phyloP scores from a whole-genome alignment of 2,797 vertebrate genomes.

The Odontamblyopus rebecca region DNA sequence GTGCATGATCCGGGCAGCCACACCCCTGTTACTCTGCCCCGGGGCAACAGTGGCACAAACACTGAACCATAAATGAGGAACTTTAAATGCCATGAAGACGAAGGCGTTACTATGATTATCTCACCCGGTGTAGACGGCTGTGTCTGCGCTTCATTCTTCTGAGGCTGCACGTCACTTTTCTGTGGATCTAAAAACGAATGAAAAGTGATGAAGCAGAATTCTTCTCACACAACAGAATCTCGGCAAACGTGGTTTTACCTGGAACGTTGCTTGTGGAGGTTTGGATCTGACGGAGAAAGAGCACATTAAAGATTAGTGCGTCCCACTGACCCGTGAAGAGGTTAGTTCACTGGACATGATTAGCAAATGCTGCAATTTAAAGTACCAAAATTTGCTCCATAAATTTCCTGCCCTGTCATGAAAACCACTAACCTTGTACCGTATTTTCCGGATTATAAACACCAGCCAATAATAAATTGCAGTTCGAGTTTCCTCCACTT shows the following conservation, averaged over 20 bases:
- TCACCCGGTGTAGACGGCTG: background rate
- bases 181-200: constrained; percentile 13
- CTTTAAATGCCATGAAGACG: too few species aligned
- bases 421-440: too few species aligned
- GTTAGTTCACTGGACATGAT: background rate
- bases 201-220: background rate
- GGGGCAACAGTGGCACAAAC: too few species aligned
- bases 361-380: background rate
- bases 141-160: constrained; percentile 11
- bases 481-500: too few species aligned
- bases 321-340: too few species aligned
- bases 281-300: constrained; percentile 25
- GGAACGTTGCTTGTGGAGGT: background rate
- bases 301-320: background rate
- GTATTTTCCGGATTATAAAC: too few species aligned
- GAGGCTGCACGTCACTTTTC: background rate
- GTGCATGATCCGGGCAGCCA: too few species aligned
- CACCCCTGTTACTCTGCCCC: background rate
- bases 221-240: background rate
- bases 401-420: too few species aligned
- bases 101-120: too few species aligned
- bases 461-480: too few species aligned
- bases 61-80: too few species aligned
- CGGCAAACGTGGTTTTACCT: constrained; percentile 29
- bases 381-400: too few species aligned